Percentiles rank a stretch among this genome's conserved stretches.
Evolutionary conservation across 2,113 vertebrate genomes (phyloP).

Genomic region (Hylia prasina): DNA sequence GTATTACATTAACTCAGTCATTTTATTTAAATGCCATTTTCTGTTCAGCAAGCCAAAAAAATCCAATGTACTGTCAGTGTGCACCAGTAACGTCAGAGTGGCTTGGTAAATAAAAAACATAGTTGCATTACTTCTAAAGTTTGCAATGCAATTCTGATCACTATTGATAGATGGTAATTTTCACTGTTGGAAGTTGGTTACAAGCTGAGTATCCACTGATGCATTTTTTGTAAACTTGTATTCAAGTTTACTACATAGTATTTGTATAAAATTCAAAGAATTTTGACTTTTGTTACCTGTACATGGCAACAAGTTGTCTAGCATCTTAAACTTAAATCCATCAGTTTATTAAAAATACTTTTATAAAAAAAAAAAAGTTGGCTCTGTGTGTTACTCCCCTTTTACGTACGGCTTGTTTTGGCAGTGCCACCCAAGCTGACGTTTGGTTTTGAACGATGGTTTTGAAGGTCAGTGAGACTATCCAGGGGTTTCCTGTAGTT

Average conservation of each 20-base stretch:
- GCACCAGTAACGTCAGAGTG: constrained; percentile 17
- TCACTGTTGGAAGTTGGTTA: constrained; percentile 55
- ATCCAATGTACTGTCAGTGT: constrained; percentile 44
- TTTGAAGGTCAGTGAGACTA: not conserved
- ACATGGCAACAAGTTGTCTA: constrained; percentile 70
- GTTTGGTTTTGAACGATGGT: not conserved
- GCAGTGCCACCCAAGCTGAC: not conserved
- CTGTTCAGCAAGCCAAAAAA: constrained; percentile 61
- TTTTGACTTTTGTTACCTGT: constrained; percentile 81
- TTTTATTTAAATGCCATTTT: constrained; percentile 61
- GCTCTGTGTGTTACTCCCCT: not conserved
- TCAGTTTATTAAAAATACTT: constrained; percentile 82
- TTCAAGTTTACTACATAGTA: constrained; percentile 76
- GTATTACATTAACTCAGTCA: not conserved
- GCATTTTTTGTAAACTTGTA: constrained; percentile 71
- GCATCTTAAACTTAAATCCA: constrained; percentile 79
- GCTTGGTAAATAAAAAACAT: constrained; percentile 22
- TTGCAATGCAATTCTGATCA: constrained; percentile 53
- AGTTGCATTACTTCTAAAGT: constrained; percentile 41
- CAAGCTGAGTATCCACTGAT: constrained; percentile 66
- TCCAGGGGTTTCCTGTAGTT: not conserved
- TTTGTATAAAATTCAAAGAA: constrained; percentile 74
- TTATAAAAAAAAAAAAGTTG: constrained; percentile 73
- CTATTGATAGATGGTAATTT: constrained; percentile 1
- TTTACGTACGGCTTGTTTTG: not conserved